These are phyloP conservation scores for Uloborus plumipes DNA, from an alignment of 2,888 invertebrate species.

Conservation along the genomic window DNA sequence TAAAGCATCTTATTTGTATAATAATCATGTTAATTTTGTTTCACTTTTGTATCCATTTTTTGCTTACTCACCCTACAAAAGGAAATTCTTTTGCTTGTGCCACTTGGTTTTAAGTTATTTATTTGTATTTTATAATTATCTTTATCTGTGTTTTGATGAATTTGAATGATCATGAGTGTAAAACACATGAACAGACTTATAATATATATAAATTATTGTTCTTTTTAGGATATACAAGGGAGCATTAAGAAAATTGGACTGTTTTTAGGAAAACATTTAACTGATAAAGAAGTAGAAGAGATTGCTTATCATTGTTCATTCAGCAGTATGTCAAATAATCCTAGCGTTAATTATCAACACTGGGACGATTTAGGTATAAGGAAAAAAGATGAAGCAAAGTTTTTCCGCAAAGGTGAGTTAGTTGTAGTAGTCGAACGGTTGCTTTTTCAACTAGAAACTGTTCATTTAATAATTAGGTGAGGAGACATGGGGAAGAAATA, in stretches of 20 bases:
- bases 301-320: constrained; percentile 84
- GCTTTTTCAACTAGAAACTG: not conserved
- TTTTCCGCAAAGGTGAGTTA: constrained; percentile 72
- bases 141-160: too few relatives aligned
- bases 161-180: too few relatives aligned
- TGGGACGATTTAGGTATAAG: constrained; percentile 72
- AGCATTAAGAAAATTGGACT: constrained; percentile 74
- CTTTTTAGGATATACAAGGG: constrained; percentile 73
- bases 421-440: not conserved
- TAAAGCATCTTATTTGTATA: too few relatives aligned
- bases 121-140: too few relatives aligned
- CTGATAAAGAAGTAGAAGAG: constrained; percentile 77
- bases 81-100: too few relatives aligned
- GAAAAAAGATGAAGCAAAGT: constrained; percentile 70
- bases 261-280: constrained; percentile 75
- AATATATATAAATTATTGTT: too few relatives aligned
- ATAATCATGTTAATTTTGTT: too few relatives aligned
- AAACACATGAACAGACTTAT: too few relatives aligned
- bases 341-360: constrained; percentile 79
- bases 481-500: not conserved
- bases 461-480: not conserved
- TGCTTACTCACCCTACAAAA: too few relatives aligned
- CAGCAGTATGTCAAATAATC: constrained; percentile 84
- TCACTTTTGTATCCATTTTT: too few relatives aligned
- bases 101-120: too few relatives aligned